Conservation (phyloP, 1,140 invertebrate species). For the Meloidogyne chitwoodi region DNA sequence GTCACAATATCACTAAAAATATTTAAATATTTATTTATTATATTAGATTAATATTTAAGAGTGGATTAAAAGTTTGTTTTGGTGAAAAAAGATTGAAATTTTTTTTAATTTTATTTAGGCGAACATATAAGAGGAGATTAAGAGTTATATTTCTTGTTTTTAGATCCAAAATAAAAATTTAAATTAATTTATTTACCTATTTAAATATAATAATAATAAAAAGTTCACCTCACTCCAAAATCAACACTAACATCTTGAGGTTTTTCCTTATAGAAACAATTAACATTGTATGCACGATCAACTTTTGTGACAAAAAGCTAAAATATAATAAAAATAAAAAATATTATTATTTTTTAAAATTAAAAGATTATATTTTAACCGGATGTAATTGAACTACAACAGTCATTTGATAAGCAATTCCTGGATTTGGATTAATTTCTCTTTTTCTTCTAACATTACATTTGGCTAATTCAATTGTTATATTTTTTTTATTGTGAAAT, state of each 20-base stretch:
- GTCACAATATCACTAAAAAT: slow-evolving; percentile 50
- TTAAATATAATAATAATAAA: no score
- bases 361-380: slow-evolving; percentile 18
- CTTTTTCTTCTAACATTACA: slow-evolving; percentile 55
- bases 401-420: slow-evolving; percentile 55
- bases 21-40: neutral
- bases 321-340: slow-evolving; percentile 16
- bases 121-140: no score
- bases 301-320: slow-evolving; percentile 53
- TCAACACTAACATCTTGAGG: slow-evolving; percentile 48
- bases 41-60: neutral
- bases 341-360: neutral
- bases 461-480: slow-evolving; percentile 51
- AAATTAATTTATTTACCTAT: no score
- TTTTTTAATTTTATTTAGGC: no score
- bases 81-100: no score
- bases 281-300: slow-evolving; percentile 56
- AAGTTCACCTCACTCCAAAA: slow-evolving; percentile 42
- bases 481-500: slow-evolving; percentile 45
- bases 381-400: slow-evolving; percentile 58
- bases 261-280: slow-evolving; percentile 55
- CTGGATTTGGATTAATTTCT: slow-evolving; percentile 51
- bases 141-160: no score
- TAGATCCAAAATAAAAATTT: no score
- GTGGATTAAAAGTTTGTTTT: no score